phyloP scores from a whole-genome alignment of 2,113 vertebrate genomes.

The Arizona elegans region DNA sequence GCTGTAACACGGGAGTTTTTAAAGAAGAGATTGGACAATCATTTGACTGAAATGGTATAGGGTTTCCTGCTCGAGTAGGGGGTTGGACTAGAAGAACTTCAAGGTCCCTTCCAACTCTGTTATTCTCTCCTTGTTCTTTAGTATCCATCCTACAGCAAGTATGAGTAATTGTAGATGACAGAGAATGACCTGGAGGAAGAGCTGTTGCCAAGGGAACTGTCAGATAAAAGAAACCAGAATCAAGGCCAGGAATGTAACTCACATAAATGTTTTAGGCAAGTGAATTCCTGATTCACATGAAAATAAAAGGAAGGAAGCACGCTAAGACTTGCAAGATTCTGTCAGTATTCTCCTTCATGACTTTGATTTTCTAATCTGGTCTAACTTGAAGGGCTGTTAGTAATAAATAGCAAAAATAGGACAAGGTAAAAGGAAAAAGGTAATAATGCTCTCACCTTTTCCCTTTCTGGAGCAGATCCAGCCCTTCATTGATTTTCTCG shows the following conservation, averaged over 20 bases:
- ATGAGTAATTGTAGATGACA: neutral
- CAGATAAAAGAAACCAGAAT: neutral
- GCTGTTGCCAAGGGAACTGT: neutral
- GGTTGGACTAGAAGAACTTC: too few relatives aligned
- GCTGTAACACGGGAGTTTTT: neutral
- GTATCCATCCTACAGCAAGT: neutral
- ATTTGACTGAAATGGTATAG: neutral
- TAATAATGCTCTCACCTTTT: too few relatives aligned
- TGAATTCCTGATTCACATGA: neutral
- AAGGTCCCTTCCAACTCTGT: neutral
- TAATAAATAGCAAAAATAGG: neutral
- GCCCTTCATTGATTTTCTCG: slow-evolving; percentile 81
- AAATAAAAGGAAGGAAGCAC: neutral
- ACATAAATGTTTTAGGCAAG: neutral
- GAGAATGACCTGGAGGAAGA: neutral
- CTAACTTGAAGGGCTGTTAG: neutral
- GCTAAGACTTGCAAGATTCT: neutral
- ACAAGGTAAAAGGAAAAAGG: too few relatives aligned
- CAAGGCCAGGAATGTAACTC: neutral
- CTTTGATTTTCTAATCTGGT: neutral
- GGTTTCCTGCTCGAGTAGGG: too few relatives aligned
- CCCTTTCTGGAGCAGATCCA: slow-evolving; percentile 79
- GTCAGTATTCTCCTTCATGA: neutral
- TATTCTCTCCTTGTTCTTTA: neutral
- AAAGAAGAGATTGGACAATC: neutral